Base-by-base conservation (phyloP, 1,140 invertebrate genomes). In the Heterodera schachtii region DNA sequence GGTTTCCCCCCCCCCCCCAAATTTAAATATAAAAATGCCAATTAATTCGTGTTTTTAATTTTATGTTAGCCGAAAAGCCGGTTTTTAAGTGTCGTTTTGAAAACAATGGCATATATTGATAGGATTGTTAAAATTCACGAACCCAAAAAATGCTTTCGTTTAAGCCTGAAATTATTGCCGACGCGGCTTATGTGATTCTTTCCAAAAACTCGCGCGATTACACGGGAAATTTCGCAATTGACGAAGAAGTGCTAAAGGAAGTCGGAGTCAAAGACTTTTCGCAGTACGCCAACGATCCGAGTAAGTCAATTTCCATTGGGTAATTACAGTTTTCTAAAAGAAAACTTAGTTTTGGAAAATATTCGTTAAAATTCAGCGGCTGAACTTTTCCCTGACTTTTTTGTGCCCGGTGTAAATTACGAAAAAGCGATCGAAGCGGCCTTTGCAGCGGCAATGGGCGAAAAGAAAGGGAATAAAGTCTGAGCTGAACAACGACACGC, bases 151-250 rank as follows among this genome's bases (percentile, higher is more conserved):
- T 47, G 47, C 19, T 19, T 16, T 44, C 46, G 19, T 52, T 75
- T n/a, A 3, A 94, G 90, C 94, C 95, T 0, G 95, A 97, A 80
- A 98, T 99, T 83, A 93, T 99, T 91, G 94, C 95, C 31, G 92
- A 90, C 82, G 83, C 87, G n/a, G 86, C 84, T 11, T 85, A 85
- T 73, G 76, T 67, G 11, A 73, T 85, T 41, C 74, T 85, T 19
- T 93, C 92, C 79, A 93, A 93, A 89, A 94, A 97, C 84, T 94
- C 94, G 16, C 93, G 92, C 88, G 92, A 91, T 2, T 92, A 92
- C 85, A 96, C 95, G 64, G 97, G 97, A 9, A 93, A 98, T 86
- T 99, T 98, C 91, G 93, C 93, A 43, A 94, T 98, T 81, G 98
- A 99, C 90, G 97, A 99, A 88, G 94, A 96, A 52, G 92, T 99